Base-by-base conservation (phyloP, 2,113 vertebrate genomes). In the Nipponia nippon region DNA sequence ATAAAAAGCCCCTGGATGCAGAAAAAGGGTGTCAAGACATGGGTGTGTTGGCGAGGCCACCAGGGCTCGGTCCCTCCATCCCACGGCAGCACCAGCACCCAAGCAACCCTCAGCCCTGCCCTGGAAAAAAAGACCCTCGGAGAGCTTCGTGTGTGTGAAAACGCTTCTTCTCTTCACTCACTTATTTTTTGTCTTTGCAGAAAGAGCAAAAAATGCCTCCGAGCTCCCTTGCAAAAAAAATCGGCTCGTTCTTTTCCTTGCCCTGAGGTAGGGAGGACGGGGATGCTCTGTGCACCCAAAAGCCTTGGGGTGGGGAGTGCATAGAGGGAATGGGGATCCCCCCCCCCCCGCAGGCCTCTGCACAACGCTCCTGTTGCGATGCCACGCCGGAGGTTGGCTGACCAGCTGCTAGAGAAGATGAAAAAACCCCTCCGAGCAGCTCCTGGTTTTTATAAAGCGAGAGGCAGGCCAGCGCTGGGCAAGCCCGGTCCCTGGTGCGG, bases 121-220 rank as follows among this genome's bases (percentile, higher is more conserved):
- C 56, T 46, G 76, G 56, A 14, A 65, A 77, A 16, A 2, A 72
- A 13, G 1, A 7, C 30, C 17, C 25, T 18, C 0, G 0, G 14
- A 16, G 44, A 20, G 32, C 27, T 40, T 3, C 1, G 1, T 23
- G 49, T 25, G 3, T 63, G 16, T 22, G 38, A 49, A 67, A 79
- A 30, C 0, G 4, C 40, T 56, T 29, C 9, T 73, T 21, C 2
- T 8, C 29, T 20, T 36, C 34, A 3, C 8, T 72, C 44, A 6
- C 13, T 36, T 10, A 0, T 10, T 6, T 62, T 42, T 29, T 49
- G 6, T 6, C 36, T 70, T 69, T 50, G 77, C 32, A 63, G n/a
- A 29, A 44, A 56, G 7, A 30, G 26, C 17, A 25, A 42, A 52
- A 71, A 67, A 49, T 3, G 40, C 2, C 19, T 5, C 15, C 1